These are phyloP conservation scores for Pyrochroa serraticornis DNA, from an alignment of 2,888 invertebrate species.

Conservation along the genomic window DNA sequence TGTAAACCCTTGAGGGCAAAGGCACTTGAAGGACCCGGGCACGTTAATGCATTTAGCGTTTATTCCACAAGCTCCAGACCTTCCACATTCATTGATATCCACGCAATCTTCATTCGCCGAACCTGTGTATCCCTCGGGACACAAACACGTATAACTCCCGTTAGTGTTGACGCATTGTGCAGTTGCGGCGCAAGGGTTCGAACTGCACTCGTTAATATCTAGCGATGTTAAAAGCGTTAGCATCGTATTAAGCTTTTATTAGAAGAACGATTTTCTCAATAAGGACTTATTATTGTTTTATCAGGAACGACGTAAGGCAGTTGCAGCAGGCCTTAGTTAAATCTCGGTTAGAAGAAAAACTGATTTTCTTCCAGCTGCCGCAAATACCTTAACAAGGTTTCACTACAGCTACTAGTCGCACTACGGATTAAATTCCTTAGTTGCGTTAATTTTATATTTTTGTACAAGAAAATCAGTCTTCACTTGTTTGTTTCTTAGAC, in stretches of 20 bases:
- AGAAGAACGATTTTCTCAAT: conserved; percentile 30
- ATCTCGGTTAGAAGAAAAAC: conserved; percentile 18
- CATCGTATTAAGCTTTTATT: conserved; percentile 24
- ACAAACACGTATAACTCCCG: conserved; percentile 78
- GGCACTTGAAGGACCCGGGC: conserved; percentile 79
- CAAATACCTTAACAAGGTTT: conserved; percentile 22
- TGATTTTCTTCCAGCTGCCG: conserved; percentile 35
- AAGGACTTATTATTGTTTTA: conserved; percentile 22
- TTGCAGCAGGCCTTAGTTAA: conserved; percentile 9
- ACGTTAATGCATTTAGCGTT: conserved; percentile 83
- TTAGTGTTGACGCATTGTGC: conserved; percentile 77
- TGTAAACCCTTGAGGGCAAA: conserved; percentile 76
- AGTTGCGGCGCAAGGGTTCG: conserved; percentile 71
- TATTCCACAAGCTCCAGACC: conserved; percentile 70
- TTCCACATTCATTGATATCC: conserved; percentile 77
- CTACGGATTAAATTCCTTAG: conserved; percentile 20
- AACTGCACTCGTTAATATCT: conserved; percentile 78
- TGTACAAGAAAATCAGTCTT: conserved; percentile 58
- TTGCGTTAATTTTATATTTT: conserved; percentile 38
- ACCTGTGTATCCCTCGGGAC: conserved; percentile 73
- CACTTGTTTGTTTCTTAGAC: conserved; percentile 51
- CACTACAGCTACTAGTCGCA: not conserved
- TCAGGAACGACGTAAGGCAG: conserved; percentile 8
- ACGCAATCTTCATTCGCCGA: conserved; percentile 66
- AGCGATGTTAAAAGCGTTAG: conserved; percentile 39